Evolutionary conservation across 2,113 vertebrate species (phyloP), one percentile per base, ranked within the genome.

Genomic region (Callionymus lyra): DNA sequence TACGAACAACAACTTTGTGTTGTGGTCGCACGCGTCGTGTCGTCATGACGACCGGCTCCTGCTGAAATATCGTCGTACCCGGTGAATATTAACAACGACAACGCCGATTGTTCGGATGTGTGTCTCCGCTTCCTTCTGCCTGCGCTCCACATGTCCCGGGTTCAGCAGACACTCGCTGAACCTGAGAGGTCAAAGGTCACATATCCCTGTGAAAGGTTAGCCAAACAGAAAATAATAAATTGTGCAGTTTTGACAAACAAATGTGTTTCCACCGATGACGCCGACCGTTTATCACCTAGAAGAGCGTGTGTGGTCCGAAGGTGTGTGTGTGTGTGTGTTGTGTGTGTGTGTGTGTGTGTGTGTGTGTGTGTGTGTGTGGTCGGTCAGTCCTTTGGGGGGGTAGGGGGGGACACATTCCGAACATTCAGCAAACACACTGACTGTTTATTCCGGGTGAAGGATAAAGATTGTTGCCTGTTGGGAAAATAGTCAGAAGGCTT

Each of bases 61-160:
- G 8, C 4, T 27, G 21, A 27, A 27, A 27, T 27, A 27, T 27
- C 8, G 21, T 8, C 21, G 21, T 27, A 8, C 21, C 21, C 4
- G 21, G 21, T 4, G 8, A 27, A 27, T 27, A 27, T 27, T 27
- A 27, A 27, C 21, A 27, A 8, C 4, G 16, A 33, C 16, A n/a
- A 42, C 53, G 33, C 35, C 2, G 0, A 34, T 47, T n/a, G 33
- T 38, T 14, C 52, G 47, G 60, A 41, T 46, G 13, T 41, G 19
- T 45, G 40, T 27, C 6, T 10, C 45, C 17, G 44, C 41, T 53
- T 84, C 71, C 63, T n/a, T 58, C 58, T 70, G 72, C 72, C 74
- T 56, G 79, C 74, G 69, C 34, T 68, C 44, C 67, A 66, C 56
- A 79, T 85, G 70, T 81, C 56, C n/a, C n/a, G 40, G 65, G 59